phyloP scores from a whole-genome alignment of 2,888 invertebrate species.

The Nymphalis polychloros region DNA sequence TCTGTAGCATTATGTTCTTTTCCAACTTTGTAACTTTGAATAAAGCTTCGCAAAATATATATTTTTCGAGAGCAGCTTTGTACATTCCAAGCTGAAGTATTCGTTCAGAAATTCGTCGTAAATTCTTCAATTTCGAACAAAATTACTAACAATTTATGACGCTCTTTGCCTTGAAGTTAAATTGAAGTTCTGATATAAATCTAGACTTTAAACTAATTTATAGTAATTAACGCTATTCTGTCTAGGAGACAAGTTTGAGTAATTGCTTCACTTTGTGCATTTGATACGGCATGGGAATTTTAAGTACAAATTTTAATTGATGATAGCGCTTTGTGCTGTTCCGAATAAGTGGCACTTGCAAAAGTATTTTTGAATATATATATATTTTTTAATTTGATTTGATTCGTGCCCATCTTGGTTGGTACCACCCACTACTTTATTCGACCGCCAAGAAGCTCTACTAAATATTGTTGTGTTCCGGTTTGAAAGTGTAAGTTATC shows the following conservation, averaged over 20 bases:
- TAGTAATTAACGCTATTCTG: slow-evolving; percentile 11
- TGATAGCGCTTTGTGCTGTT: no score
- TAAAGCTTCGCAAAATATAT: not conserved
- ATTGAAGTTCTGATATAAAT: slow-evolving; percentile 9
- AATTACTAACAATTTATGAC: slow-evolving; percentile 5
- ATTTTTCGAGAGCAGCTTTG: not conserved
- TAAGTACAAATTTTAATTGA: no score
- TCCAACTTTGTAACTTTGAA: not conserved
- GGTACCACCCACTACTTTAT: no score
- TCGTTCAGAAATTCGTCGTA: not conserved
- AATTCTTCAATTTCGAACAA: not conserved
- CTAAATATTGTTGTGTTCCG: no score
- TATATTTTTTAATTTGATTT: no score
- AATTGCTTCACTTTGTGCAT: slow-evolving; percentile 2
- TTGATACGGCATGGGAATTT: not conserved
- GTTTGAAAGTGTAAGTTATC: no score
- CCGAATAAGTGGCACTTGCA: no score
- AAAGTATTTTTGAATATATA: no score
- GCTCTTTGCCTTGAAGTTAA: slow-evolving; percentile 1
- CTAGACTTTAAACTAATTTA: slow-evolving; percentile 2
- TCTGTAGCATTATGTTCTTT: no score
- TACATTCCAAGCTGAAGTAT: not conserved
- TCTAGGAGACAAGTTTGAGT: slow-evolving; percentile 4
- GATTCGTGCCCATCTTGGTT: no score
- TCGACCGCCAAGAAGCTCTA: no score